Evolutionary conservation across 2,888 invertebrate species (phyloP).

Genomic region (Pocota personata): DNA sequence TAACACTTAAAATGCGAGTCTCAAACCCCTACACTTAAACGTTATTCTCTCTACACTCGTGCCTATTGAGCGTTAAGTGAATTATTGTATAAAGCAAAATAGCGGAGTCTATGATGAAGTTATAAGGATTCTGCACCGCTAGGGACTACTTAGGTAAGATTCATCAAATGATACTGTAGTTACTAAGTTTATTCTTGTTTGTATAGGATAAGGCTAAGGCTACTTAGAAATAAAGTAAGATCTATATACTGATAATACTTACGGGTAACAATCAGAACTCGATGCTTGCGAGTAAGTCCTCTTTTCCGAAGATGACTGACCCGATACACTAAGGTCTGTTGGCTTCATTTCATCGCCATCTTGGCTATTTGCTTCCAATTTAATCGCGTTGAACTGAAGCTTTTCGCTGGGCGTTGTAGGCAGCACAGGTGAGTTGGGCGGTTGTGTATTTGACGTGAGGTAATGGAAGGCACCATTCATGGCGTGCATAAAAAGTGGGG

Average conservation of each 20-base stretch:
- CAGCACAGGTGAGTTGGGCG: constrained; percentile 81
- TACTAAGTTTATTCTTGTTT: no score
- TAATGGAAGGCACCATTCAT: constrained; percentile 82
- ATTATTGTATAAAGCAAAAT: no score
- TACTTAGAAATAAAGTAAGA: no score
- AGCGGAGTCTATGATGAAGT: no score
- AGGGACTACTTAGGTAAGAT: no score
- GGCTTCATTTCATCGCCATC: constrained; percentile 86
- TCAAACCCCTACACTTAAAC: no score
- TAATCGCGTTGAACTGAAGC: constrained; percentile 81
- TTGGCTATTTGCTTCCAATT: constrained; percentile 80
- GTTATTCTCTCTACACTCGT: no score
- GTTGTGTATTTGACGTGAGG: constrained; percentile 80
- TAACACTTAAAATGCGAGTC: no score
- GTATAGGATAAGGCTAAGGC: no score
- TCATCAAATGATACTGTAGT: no score
- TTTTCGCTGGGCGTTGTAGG: constrained; percentile 79
- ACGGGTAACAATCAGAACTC: constrained; percentile 82
- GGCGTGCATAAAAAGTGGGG: constrained; percentile 82
- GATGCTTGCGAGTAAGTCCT: constrained; percentile 76
- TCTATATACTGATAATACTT: constrained; percentile 78
- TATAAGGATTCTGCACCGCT: no score
- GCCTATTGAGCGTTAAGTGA: no score
- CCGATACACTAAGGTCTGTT: constrained; percentile 86
- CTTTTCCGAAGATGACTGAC: constrained; percentile 75